A percentile compares a stretch with the other conserved stretches of the same genome.
Evolutionary conservation across 2,113 vertebrate species (phyloP).

Genomic region (Tympanuchus pallidicinctus): DNA sequence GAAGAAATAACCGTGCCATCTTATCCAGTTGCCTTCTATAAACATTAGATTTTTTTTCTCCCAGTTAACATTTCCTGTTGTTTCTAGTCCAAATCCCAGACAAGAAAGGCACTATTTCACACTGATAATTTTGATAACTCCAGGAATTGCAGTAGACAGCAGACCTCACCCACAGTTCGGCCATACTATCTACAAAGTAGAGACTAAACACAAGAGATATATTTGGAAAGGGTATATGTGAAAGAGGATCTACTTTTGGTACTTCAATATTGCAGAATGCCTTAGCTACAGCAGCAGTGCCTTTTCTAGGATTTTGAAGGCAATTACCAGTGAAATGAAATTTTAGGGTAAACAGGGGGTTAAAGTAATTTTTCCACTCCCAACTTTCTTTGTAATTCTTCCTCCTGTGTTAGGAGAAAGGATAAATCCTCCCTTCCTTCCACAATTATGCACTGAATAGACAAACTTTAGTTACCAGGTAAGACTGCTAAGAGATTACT

Average conservation of each 20-base stretch:
- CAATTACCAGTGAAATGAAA: not conserved
- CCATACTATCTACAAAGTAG: not conserved
- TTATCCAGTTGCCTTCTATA: not conserved
- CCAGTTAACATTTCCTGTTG: not conserved
- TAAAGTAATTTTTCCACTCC: not conserved
- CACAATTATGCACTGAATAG: not conserved
- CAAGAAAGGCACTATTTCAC: rapidly evolving
- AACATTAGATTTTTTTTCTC: not conserved
- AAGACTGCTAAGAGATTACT: not conserved
- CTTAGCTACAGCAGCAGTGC: not conserved
- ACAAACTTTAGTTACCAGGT: not conserved
- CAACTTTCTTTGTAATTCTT: not conserved
- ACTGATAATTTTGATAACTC: not conserved
- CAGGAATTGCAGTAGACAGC: not conserved
- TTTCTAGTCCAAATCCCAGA: not conserved
- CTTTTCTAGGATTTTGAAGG: not conserved
- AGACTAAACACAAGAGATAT: not conserved
- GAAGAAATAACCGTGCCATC: not conserved
- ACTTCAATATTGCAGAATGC: not conserved
- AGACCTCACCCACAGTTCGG: not conserved
- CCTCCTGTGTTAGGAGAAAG: not conserved
- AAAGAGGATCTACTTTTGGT: not conserved
- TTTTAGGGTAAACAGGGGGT: not conserved
- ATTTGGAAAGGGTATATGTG: not conserved
- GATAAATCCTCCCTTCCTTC: not conserved